phyloP scores from a whole-genome alignment of 1,140 invertebrate species.

The Luehdorfia chinensis region DNA sequence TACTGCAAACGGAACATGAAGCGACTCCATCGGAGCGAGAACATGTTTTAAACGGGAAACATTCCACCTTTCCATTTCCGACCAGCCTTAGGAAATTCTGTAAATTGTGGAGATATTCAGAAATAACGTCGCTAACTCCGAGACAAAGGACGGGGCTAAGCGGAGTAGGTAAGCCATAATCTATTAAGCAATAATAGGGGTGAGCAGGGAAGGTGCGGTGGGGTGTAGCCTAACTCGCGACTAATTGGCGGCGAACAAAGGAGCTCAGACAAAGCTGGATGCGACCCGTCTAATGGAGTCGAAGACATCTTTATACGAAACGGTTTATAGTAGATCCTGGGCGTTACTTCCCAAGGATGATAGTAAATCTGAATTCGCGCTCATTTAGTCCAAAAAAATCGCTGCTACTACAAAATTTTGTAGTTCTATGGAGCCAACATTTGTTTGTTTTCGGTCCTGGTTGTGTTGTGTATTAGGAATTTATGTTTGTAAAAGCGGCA shows the following conservation, averaged over 20 bases:
- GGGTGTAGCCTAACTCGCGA: constrained; percentile 30
- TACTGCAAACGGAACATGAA: constrained; percentile 4
- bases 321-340: constrained; percentile 22
- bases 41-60: constrained; percentile 14
- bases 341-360: constrained; percentile 1
- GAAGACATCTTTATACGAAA: constrained; percentile 34
- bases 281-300: constrained; percentile 31
- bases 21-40: constrained; percentile 3
- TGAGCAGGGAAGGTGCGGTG: constrained; percentile 27
- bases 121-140: constrained; percentile 12
- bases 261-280: constrained; percentile 30
- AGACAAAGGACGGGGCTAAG: constrained; percentile 33
- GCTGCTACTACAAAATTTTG: not conserved
- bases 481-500: too few species aligned
- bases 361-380: not conserved
- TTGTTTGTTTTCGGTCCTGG: too few species aligned
- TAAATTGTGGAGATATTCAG: constrained; percentile 13
- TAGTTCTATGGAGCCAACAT: too few species aligned
- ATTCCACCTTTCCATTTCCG: constrained; percentile 11
- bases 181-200: constrained; percentile 54
- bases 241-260: constrained; percentile 53
- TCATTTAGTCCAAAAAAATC: not conserved
- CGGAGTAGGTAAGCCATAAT: constrained; percentile 39
- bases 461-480: too few species aligned
- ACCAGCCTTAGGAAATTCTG: constrained; percentile 14